phyloP scores from a whole-genome alignment of 1,140 invertebrate species.

The Heliothis virescens region DNA sequence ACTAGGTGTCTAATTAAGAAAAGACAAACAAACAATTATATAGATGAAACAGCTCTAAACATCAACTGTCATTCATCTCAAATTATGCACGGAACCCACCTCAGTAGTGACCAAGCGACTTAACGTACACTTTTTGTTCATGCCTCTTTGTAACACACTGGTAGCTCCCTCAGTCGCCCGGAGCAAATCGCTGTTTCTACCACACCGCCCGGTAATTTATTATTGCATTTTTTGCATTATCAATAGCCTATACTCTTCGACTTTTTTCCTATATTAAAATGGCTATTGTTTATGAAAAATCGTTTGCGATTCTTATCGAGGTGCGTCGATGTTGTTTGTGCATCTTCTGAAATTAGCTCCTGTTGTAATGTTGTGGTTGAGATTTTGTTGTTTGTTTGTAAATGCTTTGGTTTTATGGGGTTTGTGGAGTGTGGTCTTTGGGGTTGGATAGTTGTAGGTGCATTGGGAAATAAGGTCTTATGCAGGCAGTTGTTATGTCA shows the following conservation, averaged over 20 bases:
- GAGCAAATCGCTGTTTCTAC: conserved; percentile 84
- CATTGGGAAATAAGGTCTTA: too few relatives aligned
- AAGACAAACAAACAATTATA: too few relatives aligned
- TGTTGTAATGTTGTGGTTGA: conserved; percentile 20
- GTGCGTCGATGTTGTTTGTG: conserved; percentile 53
- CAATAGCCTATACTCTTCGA: conserved; percentile 78
- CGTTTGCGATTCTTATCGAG: conserved; percentile 74
- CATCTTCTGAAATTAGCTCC: conserved; percentile 42
- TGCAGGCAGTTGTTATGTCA: too few relatives aligned
- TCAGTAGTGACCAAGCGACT: background rate
- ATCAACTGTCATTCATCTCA: background rate
- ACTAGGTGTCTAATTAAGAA: too few relatives aligned
- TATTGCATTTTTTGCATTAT: conserved; percentile 86
- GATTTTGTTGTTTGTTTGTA: conserved; percentile 50
- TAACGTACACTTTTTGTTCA: conserved; percentile 50
- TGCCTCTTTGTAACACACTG: conserved; percentile 70
- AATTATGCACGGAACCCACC: conserved; percentile 28
- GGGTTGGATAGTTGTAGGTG: background rate
- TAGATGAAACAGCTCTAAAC: too few relatives aligned
- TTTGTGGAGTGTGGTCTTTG: background rate
- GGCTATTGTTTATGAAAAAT: conserved; percentile 85
- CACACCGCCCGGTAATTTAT: conserved; percentile 82
- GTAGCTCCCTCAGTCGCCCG: conserved; percentile 81
- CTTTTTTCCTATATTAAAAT: conserved; percentile 82
- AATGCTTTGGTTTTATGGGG: conserved; percentile 1